Evolutionary conservation across 2,888 invertebrate species (phyloP).

Genomic region (Sphinx pinastri): DNA sequence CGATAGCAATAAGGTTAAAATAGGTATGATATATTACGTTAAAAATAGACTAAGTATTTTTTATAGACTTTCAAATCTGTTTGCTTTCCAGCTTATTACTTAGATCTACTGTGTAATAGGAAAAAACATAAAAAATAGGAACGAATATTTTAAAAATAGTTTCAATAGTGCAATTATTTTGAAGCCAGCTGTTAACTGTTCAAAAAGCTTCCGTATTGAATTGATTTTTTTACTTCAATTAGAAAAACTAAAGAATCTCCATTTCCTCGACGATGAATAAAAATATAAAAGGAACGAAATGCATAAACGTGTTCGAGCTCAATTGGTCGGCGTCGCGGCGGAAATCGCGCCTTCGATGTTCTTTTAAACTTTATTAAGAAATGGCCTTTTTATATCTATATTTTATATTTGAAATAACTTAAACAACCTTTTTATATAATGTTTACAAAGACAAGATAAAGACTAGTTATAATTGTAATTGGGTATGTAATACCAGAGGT

Average conservation of each 20-base stretch:
- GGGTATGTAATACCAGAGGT: no score
- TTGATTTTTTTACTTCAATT: slow-evolving; percentile 51
- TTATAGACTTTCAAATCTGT: no score
- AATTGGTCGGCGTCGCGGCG: slow-evolving; percentile 53
- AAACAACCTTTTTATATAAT: not conserved
- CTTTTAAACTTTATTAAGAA: slow-evolving; percentile 51
- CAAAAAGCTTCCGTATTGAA: slow-evolving; percentile 40
- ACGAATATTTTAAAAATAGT: not conserved
- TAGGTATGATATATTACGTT: no score
- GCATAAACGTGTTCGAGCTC: slow-evolving; percentile 57
- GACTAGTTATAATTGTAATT: not conserved
- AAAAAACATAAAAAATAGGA: not conserved
- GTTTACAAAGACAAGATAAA: not conserved
- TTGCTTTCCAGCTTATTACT: no score
- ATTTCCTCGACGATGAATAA: slow-evolving; percentile 47
- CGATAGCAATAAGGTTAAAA: no score
- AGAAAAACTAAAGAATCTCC: slow-evolving; percentile 52
- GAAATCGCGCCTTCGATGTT: slow-evolving; percentile 55
- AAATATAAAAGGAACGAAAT: slow-evolving; percentile 51
- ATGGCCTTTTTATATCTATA: slow-evolving; percentile 6
- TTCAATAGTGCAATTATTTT: slow-evolving; percentile 11
- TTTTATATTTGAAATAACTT: slow-evolving; percentile 8
- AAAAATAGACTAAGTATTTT: no score
- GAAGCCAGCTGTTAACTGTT: slow-evolving; percentile 20
- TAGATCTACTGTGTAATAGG: no score